Conservation (phyloP, 1,140 invertebrate genomes). For the Andrena cerasifolii region DNA sequence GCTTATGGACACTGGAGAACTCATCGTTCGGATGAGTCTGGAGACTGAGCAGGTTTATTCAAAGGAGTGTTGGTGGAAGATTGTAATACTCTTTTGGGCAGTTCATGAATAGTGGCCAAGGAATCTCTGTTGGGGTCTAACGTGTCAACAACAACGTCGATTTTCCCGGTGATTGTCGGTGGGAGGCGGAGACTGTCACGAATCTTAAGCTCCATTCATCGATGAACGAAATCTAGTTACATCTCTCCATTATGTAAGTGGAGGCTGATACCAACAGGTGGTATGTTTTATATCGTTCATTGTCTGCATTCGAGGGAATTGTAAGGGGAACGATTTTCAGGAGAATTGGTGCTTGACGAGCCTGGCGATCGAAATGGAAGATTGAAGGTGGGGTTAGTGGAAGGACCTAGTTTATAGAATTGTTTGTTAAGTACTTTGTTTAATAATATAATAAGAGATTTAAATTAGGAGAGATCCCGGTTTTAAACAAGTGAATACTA, state of each 20-base stretch:
- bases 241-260: conserved; percentile 26
- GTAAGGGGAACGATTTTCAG: not conserved
- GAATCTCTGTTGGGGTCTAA: not conserved
- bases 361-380: no score
- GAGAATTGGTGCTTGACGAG: not conserved
- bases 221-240: conserved; percentile 1
- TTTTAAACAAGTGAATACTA: no score
- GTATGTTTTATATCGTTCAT: not conserved
- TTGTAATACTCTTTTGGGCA: not conserved
- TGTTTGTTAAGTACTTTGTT: no score
- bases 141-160: conserved; percentile 51
- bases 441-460: no score
- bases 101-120: conserved; percentile 27
- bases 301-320: not conserved
- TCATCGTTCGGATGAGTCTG: conserved; percentile 64
- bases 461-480: no score
- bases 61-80: not conserved
- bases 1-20: conserved; percentile 75
- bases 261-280: conserved; percentile 1
- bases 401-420: no score
- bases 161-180: conserved; percentile 57
- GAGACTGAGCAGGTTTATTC: not conserved
- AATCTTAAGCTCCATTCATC: conserved; percentile 61
- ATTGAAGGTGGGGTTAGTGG: no score
- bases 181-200: conserved; percentile 74